A percentile compares a stretch with the other conserved stretches of the same genome.
These are phyloP conservation scores for Cavia aperea DNA, from an alignment of 2,113 vertebrate species.

Conservation along the genomic window DNA sequence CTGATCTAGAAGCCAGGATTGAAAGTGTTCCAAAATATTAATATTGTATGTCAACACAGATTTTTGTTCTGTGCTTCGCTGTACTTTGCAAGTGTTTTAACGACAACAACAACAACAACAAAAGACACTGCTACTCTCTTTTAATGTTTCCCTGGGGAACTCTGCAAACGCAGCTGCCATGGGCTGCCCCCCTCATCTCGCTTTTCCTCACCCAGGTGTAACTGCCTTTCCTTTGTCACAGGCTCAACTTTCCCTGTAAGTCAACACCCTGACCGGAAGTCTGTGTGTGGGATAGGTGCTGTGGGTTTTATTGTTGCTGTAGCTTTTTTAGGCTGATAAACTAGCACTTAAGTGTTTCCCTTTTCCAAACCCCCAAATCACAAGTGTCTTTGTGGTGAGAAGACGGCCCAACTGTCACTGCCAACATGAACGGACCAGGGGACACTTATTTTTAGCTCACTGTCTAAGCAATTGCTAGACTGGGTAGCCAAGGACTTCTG, in stretches of 20 bases:
- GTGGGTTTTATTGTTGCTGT: not conserved
- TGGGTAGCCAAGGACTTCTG: not conserved
- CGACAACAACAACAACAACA: not conserved
- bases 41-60: not conserved
- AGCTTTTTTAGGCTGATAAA: constrained; percentile 64
- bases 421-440: not conserved
- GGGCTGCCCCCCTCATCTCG: not conserved
- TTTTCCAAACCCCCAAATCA: constrained; percentile 64
- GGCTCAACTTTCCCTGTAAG: constrained; percentile 35
- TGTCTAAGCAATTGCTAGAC: not conserved
- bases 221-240: constrained; percentile 35
- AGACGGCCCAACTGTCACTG: constrained; percentile 15
- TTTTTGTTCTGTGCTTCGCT: not conserved
- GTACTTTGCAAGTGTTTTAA: constrained; percentile 18
- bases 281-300: constrained; percentile 42
- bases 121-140: not conserved
- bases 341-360: constrained; percentile 65
- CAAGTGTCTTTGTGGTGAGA: constrained; percentile 62
- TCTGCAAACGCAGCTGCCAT: not conserved
- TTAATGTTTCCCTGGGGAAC: constrained; percentile 24
- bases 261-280: constrained; percentile 24
- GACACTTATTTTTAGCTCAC: constrained; percentile 66
- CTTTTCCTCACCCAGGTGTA: not conserved
- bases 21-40: not conserved
- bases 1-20: not conserved